phyloP scores from a whole-genome alignment of 2,113 vertebrate genomes.

The Carassius auratus region DNA sequence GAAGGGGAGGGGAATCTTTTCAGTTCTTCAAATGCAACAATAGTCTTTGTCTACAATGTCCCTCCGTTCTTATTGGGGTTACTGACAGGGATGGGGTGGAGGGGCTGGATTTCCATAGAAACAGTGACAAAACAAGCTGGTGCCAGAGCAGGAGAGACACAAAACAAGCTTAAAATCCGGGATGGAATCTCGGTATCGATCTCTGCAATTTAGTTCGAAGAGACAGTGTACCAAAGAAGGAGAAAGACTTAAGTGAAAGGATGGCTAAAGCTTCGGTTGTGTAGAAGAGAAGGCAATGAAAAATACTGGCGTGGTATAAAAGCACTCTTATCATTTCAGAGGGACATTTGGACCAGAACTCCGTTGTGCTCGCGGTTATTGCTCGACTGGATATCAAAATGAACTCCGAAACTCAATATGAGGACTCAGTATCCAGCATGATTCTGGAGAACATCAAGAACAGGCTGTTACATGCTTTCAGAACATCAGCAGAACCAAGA shows the following conservation, averaged over 20 bases:
- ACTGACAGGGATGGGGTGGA: conserved; percentile 57
- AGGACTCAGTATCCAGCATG: conserved; percentile 69
- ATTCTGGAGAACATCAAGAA: conserved; percentile 80
- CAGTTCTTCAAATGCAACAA: conserved; percentile 77
- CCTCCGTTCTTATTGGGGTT: conserved; percentile 76
- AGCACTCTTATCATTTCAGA: background rate
- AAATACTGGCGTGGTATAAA: conserved; percentile 27
- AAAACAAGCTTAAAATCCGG: conserved; percentile 49
- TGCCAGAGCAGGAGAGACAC: conserved; percentile 58
- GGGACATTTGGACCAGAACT: conserved; percentile 15
- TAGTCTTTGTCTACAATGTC: conserved; percentile 80
- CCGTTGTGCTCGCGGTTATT: background rate
- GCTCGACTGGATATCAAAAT: conserved; percentile 49
- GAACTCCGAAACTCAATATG: conserved; percentile 71
- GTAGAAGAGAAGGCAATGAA: background rate
- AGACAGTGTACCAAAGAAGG: background rate
- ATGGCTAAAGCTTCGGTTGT: background rate
- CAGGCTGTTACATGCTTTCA: conserved; percentile 76
- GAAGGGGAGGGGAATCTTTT: conserved; percentile 66
- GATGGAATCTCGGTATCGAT: conserved; percentile 29
- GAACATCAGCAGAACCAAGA: conserved; percentile 59
- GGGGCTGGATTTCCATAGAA: conserved; percentile 76
- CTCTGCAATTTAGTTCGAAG: background rate
- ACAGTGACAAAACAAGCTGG: conserved; percentile 79
- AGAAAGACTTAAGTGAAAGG: background rate